A percentile compares a stretch with the other conserved stretches of the same genome.
These are phyloP conservation scores for Gallinago jamesoni DNA, from an alignment of 2,113 vertebrate species.

Conservation along the genomic window DNA sequence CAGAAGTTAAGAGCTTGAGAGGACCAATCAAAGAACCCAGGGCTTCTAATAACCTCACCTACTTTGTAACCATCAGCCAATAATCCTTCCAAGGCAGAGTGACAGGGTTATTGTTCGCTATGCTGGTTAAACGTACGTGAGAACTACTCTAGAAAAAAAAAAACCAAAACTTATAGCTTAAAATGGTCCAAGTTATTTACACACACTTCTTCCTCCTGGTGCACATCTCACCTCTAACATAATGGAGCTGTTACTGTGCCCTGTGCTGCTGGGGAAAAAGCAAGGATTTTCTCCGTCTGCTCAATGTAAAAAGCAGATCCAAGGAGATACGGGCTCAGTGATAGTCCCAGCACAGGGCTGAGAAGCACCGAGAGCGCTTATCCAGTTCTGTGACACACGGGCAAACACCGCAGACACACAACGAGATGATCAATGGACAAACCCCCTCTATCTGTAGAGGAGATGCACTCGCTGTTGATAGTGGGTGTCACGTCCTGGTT, in stretches of 20 bases:
- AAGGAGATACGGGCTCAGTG: background rate
- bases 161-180: background rate
- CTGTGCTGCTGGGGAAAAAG: background rate
- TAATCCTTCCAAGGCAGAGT: background rate
- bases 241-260: background rate
- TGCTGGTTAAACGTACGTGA: background rate
- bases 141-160: background rate
- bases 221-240: background rate
- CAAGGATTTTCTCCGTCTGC: background rate
- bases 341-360: background rate
- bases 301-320: background rate
- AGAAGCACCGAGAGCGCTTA: background rate
- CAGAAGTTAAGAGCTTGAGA: background rate
- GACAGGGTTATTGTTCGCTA: background rate
- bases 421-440: background rate
- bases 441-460: background rate
- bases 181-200: background rate
- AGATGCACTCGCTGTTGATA: constrained; percentile 2
- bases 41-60: background rate
- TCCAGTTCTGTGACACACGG: background rate
- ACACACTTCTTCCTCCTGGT: background rate
- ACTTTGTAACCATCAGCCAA: background rate
- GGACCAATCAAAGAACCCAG: background rate
- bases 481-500: background rate
- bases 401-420: background rate